A percentile compares a stretch with the other conserved stretches of the same genome.
Conservation (phyloP, 2,888 invertebrate species). For the Pherbina coryleti region DNA sequence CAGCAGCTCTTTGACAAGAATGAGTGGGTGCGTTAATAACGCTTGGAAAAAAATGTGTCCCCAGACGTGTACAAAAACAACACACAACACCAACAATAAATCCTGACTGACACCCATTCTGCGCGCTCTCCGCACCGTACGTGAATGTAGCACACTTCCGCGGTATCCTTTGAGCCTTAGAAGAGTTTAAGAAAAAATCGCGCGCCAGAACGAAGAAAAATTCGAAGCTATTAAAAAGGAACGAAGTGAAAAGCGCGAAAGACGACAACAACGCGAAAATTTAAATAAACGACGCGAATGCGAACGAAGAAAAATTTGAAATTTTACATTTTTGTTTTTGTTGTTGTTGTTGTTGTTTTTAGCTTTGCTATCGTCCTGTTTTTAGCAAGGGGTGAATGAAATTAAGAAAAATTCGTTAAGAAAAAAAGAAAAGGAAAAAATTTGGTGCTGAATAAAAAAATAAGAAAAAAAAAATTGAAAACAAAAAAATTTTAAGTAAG, state of each 20-base stretch:
- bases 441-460: neutral
- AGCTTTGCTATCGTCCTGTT: neutral
- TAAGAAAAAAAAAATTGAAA: neutral
- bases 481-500: neutral
- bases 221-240: conserved; percentile 37
- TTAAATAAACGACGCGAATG: conserved; percentile 30
- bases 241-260: neutral
- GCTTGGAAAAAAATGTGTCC: conserved; percentile 24
- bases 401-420: conserved; percentile 39
- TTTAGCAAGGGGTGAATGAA: conserved; percentile 38
- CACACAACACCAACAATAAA: neutral
- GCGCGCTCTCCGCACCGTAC: neutral
- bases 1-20: neutral
- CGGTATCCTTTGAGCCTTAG: neutral
- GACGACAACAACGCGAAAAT: conserved; percentile 18
- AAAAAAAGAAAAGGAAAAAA: neutral
- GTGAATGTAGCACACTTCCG: neutral
- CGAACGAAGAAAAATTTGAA: conserved; percentile 22
- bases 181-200: conserved; percentile 22
- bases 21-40: conserved; percentile 35
- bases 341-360: conserved; percentile 13
- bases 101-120: conserved; percentile 39
- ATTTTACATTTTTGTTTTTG: neutral
- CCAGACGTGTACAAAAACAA: conserved; percentile 27
- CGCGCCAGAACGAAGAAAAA: conserved; percentile 31